Evolutionary conservation across 2,113 vertebrate species (phyloP), one percentile per base, ranked within the genome.

Genomic region (Solenodon paradoxus): DNA sequence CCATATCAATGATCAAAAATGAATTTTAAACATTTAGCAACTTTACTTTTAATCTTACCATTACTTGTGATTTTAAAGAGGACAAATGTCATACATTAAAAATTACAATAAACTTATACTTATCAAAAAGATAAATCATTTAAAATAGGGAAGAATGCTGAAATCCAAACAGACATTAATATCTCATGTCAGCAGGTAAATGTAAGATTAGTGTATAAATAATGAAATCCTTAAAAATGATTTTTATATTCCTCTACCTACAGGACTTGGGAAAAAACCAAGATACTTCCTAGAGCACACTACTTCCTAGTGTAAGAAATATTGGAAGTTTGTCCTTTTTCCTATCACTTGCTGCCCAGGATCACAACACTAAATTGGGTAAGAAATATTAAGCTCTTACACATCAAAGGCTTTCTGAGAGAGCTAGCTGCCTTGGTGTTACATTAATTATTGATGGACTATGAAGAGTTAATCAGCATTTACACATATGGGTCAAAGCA

Each of bases 91-190:
- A 9, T 40, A 74, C 63, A 94, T 68, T 90, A 80, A 94, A 90
- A 35, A 3, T 22, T 71, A 81, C 66, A 32, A 32, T 64, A 83
- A 79, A 78, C 57, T 68, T 86, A 68, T 68, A 89, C 51, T 83
- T 83, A 55, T 24, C 26, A 10, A 95, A 95, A 92, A 30, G 40
- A 30, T 40, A 84, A 90, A 55, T 74, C 49, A 59, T 81, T 94
- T 93, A 80, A 92, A 92, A 80, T 55, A 90, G 38, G 47, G 32
- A 93, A 93, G 26, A 81, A 86, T 71, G 45, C 30, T 95, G 66
- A 81, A 51, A 68, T 30, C 7, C 30, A 22, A 85, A 64, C 69
- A 74, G 66, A 74, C 9, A 79, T 93, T 82, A 75, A 74, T 68
- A 35, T 75, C 38, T 16, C 77, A 32, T 30, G 22, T 78, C 30